These are phyloP conservation scores for Sphyrna mokarran DNA, from an alignment of 2,113 vertebrate species.

Conservation along the genomic window DNA sequence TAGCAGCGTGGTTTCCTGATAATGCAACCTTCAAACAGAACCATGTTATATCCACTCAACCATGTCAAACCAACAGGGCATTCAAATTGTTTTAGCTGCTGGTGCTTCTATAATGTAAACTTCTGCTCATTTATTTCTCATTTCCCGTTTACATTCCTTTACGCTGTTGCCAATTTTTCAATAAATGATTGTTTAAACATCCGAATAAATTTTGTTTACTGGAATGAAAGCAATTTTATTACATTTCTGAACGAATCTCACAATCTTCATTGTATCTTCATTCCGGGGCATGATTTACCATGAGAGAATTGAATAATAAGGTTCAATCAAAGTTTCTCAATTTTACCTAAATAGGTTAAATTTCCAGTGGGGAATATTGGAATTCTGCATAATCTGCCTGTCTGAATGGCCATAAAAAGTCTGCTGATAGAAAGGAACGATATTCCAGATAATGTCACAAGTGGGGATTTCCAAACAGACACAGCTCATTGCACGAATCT, in stretches of 20 bases:
- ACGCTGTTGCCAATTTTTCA: neutral
- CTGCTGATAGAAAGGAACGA: neutral
- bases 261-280: neutral
- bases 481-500: neutral
- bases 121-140: neutral
- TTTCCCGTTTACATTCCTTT: neutral
- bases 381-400: neutral
- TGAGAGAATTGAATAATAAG: neutral
- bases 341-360: neutral
- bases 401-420: neutral
- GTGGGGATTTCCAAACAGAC: neutral
- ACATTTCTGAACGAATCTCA: neutral
- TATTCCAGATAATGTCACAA: neutral
- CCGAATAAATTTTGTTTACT: neutral
- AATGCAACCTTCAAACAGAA: neutral
- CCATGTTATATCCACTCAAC: neutral
- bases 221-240: neutral
- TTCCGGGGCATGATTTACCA: neutral
- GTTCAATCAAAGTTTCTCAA: neutral
- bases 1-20: neutral
- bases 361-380: neutral
- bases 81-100: slow-evolving; percentile 4
- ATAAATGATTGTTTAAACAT: neutral
- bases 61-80: neutral
- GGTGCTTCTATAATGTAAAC: neutral